These are phyloP conservation scores for Bradypodion pumilum DNA, from an alignment of 2,797 vertebrate genomes.

Conservation along the genomic window DNA sequence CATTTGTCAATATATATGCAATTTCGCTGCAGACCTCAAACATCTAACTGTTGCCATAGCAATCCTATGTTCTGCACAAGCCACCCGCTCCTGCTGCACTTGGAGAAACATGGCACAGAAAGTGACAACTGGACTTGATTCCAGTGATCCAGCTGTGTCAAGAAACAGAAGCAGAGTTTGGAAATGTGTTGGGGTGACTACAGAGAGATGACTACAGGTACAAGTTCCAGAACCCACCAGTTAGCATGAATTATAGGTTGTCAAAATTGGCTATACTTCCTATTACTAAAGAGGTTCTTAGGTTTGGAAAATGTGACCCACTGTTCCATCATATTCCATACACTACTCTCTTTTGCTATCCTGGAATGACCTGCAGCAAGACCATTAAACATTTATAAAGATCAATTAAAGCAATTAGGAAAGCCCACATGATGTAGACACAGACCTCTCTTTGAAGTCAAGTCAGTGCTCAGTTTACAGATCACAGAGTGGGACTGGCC, in stretches of 20 bases:
- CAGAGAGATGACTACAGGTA: no score
- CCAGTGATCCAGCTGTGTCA: not conserved
- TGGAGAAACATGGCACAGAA: not conserved
- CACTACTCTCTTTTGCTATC: not conserved
- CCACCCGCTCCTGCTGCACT: not conserved
- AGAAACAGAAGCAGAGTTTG: no score
- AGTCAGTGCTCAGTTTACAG: not conserved
- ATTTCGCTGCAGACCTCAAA: not conserved
- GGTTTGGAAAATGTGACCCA: not conserved
- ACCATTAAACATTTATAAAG: not conserved
- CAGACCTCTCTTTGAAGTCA: not conserved
- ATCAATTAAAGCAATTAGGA: slow-evolving; percentile 2
- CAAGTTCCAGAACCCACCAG: no score
- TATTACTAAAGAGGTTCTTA: not conserved
- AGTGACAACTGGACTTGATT: not conserved
- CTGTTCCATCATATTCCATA: not conserved
- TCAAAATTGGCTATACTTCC: no score
- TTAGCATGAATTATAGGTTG: no score
- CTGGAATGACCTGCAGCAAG: not conserved
- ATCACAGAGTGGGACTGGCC: no score
- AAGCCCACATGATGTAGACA: not conserved
- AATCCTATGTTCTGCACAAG: slow-evolving; percentile 3
- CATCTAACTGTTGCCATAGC: slow-evolving; percentile 18
- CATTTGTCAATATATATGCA: slow-evolving; percentile 37
- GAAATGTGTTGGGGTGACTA: no score